Base-by-base conservation (phyloP, 2,888 invertebrate species). In the Embidobia sp. region DNA sequence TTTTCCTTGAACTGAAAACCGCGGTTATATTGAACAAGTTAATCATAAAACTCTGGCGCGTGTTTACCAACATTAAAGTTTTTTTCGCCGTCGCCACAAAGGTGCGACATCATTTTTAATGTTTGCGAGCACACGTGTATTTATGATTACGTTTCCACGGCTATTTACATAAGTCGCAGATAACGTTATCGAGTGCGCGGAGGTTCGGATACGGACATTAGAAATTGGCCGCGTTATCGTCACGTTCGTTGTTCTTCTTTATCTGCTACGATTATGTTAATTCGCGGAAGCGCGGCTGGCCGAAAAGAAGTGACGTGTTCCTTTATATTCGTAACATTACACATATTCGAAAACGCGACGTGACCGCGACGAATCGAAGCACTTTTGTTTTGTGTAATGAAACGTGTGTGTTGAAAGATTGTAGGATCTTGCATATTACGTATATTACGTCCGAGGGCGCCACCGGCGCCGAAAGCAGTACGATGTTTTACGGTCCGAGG, bases 191-290 rank as follows among this genome's bases (percentile, higher is more conserved):
- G 22, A 16, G 35, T 26, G n/a, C 22, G 18, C 26, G 18, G 11
- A 35, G 37, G 51, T 26, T 53, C 22, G 51, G 22, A 13, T 53
- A 37, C 22, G 35, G 57, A n/a, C 42, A 31, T 57, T 57, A 57
- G 57, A 55, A 57, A 57, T 31, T 57, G 35, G 18, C 26, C n/a
- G n/a, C 44, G 57, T 57, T 42, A 57, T 57, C 57, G 57, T 57
- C 42, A 57, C 42, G 42, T 44, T 31, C 13, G 18, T 18, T 55
- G 29, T 37, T 55, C 55, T 40, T 55, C 16, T 55, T 42, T 57
- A 29, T 42, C 29, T 31, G 35, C n/a, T n/a, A n/a, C 29, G 37
- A 31, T 57, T 42, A 42, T 31, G 42, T 42, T 37, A 57, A 42
- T 57, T 57, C 19, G 31, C 40, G 55, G 55, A 55, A 55, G 55